Conservation (phyloP, 1,140 invertebrate genomes). For the Eurosta solidaginis region DNA sequence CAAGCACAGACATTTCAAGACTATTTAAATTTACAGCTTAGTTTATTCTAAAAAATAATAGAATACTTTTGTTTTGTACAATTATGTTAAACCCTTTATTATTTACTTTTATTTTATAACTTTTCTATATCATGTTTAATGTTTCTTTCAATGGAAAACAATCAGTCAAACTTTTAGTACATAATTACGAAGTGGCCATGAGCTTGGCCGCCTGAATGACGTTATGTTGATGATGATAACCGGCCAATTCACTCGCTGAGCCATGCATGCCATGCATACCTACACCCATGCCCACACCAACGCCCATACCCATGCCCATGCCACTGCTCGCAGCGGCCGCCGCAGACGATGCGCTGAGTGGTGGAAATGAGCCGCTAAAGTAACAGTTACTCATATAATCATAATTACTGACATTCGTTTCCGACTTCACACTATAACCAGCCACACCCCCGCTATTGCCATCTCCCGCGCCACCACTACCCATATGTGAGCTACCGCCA, state of each 20-base stretch:
- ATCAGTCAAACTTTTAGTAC: background rate
- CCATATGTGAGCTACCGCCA: slow-evolving; percentile 32
- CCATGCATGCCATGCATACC: slow-evolving; percentile 42
- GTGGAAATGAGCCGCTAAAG: slow-evolving; percentile 52
- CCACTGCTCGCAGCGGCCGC: slow-evolving; percentile 30
- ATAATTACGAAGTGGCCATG: slow-evolving; percentile 70
- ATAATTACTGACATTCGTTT: slow-evolving; percentile 54
- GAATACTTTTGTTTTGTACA: too few relatives aligned
- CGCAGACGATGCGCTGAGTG: slow-evolving; percentile 33
- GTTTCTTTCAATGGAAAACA: too few relatives aligned
- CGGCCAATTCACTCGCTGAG: slow-evolving; percentile 62
- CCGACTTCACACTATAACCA: slow-evolving; percentile 52
- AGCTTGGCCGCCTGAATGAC: slow-evolving; percentile 78
- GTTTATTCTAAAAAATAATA: too few relatives aligned
- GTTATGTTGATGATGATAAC: slow-evolving; percentile 76
- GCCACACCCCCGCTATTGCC: background rate
- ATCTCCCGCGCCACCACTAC: slow-evolving; percentile 30
- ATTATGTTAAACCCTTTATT: too few relatives aligned
- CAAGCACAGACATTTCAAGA: too few relatives aligned
- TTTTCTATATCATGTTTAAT: too few relatives aligned
- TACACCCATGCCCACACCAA: slow-evolving; percentile 38
- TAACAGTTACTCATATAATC: slow-evolving; percentile 59
- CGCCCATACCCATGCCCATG: slow-evolving; percentile 34
- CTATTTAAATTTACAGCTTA: too few relatives aligned
- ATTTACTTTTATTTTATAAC: too few relatives aligned